A percentile compares a stretch with the other conserved stretches of the same genome.
These are phyloP conservation scores for Sternarchorhynchus goeldii DNA, from an alignment of 2,797 vertebrate species.

Conservation along the genomic window DNA sequence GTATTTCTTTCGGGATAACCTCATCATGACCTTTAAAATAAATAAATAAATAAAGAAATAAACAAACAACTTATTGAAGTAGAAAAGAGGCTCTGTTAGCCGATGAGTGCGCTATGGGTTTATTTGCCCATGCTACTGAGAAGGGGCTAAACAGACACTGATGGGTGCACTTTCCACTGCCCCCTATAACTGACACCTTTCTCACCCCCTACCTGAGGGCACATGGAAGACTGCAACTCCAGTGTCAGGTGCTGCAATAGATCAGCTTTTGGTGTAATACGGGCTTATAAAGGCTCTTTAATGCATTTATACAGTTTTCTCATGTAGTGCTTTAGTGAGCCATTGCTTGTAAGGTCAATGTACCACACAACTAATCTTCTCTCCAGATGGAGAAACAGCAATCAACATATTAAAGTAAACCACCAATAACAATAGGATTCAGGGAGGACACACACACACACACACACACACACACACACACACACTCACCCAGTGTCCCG, in stretches of 20 bases:
- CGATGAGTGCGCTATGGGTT: background rate
- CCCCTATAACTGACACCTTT: background rate
- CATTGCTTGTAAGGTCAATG: constrained; percentile 12
- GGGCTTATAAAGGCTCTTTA: too few species aligned
- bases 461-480: background rate
- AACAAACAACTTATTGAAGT: background rate
- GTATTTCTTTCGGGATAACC: too few species aligned
- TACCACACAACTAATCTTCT: constrained; percentile 3
- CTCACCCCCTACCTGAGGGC: background rate
- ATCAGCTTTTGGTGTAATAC: too few species aligned
- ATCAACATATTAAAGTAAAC: constrained; percentile 39
- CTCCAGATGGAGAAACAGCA: constrained; percentile 17
- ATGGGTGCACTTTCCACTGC: constrained; percentile 14
- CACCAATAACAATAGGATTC: constrained; percentile 26
- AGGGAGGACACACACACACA: too few species aligned
- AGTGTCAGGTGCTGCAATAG: too few species aligned
- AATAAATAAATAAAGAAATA: too few species aligned
- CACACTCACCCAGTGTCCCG: background rate
- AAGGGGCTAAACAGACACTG: constrained; percentile 15
- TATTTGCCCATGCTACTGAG: constrained; percentile 28
- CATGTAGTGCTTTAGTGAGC: background rate
- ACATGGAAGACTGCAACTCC: too few species aligned
- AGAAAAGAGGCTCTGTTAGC: background rate
- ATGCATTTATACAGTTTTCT: too few species aligned
- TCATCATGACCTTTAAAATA: too few species aligned